These are phyloP conservation scores for Papilio dardanus DNA, from an alignment of 1,140 invertebrate genomes.

Conservation along the genomic window DNA sequence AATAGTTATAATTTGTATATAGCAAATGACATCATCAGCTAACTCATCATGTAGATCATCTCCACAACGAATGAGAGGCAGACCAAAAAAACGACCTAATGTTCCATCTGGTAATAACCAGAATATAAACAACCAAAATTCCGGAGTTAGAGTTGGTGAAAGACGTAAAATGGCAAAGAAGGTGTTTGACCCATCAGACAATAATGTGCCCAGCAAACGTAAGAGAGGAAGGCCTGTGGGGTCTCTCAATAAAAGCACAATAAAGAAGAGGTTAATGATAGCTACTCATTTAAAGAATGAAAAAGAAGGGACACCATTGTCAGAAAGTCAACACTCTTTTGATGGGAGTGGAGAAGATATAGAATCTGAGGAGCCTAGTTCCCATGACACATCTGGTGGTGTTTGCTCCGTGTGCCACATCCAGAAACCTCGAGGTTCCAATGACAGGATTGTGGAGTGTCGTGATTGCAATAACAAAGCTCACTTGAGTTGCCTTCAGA, in stretches of 20 bases:
- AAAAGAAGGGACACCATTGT: constrained; percentile 63
- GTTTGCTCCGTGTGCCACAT: constrained; percentile 84
- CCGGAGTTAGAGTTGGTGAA: constrained; percentile 74
- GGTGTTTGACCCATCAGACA: constrained; percentile 91
- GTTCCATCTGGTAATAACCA: constrained; percentile 65
- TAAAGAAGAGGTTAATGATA: constrained; percentile 77
- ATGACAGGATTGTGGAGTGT: constrained; percentile 88
- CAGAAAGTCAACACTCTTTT: constrained; percentile 75
- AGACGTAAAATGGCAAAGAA: constrained; percentile 85
- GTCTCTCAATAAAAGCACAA: constrained; percentile 83
- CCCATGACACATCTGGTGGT: constrained; percentile 74
- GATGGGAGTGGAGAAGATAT: constrained; percentile 79
- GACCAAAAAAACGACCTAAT: constrained; percentile 69
- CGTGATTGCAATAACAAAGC: constrained; percentile 91
- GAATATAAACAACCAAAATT: constrained; percentile 66
- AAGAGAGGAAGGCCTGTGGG: constrained; percentile 85
- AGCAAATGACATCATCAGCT: constrained; percentile 78
- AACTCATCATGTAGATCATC: constrained; percentile 80
- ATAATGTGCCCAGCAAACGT: constrained; percentile 85
- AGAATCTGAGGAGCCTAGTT: constrained; percentile 62
- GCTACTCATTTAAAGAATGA: constrained; percentile 54
- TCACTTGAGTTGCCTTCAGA: constrained; percentile 86
- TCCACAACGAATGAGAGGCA: constrained; percentile 72
- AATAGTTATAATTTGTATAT: constrained; percentile 35
- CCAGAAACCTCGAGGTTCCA: constrained; percentile 83